Conservation (phyloP, 2,113 vertebrate genomes). For the Aegotheles bennettii region DNA sequence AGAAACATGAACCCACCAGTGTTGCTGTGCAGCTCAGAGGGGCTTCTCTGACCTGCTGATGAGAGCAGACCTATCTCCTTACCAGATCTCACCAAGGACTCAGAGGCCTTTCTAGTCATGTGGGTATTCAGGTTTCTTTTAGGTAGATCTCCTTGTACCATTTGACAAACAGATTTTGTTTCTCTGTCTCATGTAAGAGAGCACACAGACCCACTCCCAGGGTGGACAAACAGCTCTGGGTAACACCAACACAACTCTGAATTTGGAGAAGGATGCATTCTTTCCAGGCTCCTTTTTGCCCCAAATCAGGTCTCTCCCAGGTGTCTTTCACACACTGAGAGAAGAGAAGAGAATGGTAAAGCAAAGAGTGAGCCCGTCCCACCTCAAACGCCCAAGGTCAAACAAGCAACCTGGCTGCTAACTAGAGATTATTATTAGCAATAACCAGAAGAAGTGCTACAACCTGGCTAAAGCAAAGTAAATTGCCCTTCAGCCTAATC, state of each 20-base stretch:
- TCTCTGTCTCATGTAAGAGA: background rate
- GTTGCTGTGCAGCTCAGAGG: background rate
- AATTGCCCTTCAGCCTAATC: background rate
- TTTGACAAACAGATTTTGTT: background rate
- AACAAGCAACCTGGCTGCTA: background rate
- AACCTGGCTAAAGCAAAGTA: background rate
- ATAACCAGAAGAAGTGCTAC: background rate
- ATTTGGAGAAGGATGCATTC: background rate
- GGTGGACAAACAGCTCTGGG: background rate
- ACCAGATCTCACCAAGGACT: background rate
- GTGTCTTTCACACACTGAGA: background rate
- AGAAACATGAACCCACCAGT: background rate
- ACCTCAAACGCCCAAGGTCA: background rate
- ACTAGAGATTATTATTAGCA: background rate
- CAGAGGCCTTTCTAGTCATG: fast-evolving
- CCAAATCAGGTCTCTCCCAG: background rate
- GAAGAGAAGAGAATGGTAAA: background rate
- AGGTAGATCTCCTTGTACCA: background rate
- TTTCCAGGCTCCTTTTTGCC: background rate
- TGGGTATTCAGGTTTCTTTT: background rate
- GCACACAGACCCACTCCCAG: background rate
- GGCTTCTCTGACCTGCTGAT: background rate
- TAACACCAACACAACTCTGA: fast-evolving
- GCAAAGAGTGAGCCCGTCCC: background rate
- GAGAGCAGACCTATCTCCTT: background rate